These are phyloP conservation scores for Apeltes quadracus DNA, from an alignment of 2,113 vertebrate genomes.

Conservation along the genomic window DNA sequence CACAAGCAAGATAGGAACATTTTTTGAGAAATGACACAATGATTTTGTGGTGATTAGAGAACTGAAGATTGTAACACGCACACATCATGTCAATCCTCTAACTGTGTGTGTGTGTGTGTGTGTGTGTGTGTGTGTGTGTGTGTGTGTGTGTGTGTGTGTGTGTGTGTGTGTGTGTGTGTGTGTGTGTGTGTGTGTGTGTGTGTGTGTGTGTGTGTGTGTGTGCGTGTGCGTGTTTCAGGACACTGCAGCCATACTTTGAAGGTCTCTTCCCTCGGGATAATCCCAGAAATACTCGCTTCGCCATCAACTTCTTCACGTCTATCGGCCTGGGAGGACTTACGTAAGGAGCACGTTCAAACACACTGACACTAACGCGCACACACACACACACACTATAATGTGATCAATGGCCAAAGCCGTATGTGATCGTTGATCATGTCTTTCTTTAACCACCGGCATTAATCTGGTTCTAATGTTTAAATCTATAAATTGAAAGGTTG, in stretches of 20 bases:
- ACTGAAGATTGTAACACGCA: neutral
- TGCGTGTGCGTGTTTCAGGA: constrained; percentile 80
- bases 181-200: constrained; percentile 56
- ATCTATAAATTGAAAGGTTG: neutral
- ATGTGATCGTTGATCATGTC: neutral
- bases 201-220: constrained; percentile 56
- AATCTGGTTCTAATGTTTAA: neutral
- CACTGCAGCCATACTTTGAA: constrained; percentile 93
- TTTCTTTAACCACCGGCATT: neutral
- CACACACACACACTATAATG: neutral
- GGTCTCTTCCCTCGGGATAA: constrained; percentile 96
- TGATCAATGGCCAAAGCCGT: neutral
- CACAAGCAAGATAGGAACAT: too few relatives aligned
- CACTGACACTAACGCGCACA: neutral
- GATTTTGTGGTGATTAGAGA: neutral
- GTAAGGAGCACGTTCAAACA: constrained; percentile 77
- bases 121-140: constrained; percentile 42
- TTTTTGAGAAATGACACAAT: neutral
- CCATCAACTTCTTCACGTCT: constrained; percentile 99
- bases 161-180: constrained; percentile 56
- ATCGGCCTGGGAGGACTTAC: constrained; percentile 97
- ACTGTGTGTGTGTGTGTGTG: constrained; percentile 46
- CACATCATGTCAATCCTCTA: neutral
- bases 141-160: constrained; percentile 59
- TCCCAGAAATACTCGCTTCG: constrained; percentile 97